These are phyloP conservation scores for Cyclina sinensis DNA, from an alignment of 1,140 invertebrate genomes.

Conservation along the genomic window DNA sequence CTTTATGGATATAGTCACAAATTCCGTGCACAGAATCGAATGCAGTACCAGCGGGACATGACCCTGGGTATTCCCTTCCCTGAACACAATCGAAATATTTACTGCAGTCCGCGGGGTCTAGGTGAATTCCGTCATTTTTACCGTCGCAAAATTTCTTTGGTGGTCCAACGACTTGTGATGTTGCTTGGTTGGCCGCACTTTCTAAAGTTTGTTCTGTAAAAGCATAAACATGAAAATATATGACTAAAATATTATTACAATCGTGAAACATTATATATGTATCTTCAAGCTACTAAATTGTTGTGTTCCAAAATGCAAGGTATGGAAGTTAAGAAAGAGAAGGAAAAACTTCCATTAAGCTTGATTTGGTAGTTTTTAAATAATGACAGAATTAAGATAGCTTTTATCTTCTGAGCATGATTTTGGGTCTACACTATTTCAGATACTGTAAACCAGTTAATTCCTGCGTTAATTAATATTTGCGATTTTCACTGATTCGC, in stretches of 20 bases:
- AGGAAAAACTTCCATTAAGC: too few relatives aligned
- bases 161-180: constrained; percentile 8
- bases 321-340: too few relatives aligned
- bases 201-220: constrained; percentile 21
- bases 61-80: constrained; percentile 27
- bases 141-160: constrained; percentile 43
- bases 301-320: too few relatives aligned
- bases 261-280: too few relatives aligned
- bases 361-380: too few relatives aligned
- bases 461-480: too few relatives aligned
- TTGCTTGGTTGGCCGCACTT: constrained; percentile 11
- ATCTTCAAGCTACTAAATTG: neutral
- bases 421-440: too few relatives aligned
- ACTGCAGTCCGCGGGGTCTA: constrained; percentile 51
- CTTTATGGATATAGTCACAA: constrained; percentile 59
- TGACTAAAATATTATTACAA: too few relatives aligned
- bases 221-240: neutral
- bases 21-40: constrained; percentile 17
- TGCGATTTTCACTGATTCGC: too few relatives aligned
- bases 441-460: too few relatives aligned
- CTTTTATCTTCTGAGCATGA: too few relatives aligned
- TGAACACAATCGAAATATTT: constrained; percentile 59
- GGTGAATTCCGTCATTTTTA: constrained; percentile 49
- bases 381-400: too few relatives aligned
- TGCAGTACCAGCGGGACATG: constrained; percentile 46